These are phyloP conservation scores for Apis cerana DNA, from an alignment of 1,140 invertebrate genomes.

Conservation along the genomic window DNA sequence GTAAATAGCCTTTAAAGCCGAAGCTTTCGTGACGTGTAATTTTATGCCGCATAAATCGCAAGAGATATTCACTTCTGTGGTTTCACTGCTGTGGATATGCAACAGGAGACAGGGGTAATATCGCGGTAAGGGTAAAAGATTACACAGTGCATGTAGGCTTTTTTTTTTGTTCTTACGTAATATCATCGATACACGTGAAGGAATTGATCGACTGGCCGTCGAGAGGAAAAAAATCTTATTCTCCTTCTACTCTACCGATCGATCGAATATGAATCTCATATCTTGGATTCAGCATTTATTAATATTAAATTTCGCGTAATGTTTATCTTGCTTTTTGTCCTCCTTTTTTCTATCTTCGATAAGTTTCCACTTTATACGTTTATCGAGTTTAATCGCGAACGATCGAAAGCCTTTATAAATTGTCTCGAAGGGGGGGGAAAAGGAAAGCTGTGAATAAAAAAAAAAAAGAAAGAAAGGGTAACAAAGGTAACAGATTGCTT, in stretches of 20 bases:
- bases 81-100: constrained; percentile 7
- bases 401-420: background rate
- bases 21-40: constrained; percentile 28
- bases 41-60: constrained; percentile 17
- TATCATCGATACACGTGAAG: constrained; percentile 2
- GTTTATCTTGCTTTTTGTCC: background rate
- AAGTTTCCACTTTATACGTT: background rate
- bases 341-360: background rate
- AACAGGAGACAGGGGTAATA: constrained; percentile 8
- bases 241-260: background rate
- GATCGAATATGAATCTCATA: background rate
- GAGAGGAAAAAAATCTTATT: background rate
- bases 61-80: constrained; percentile 5
- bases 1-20: constrained; percentile 25
- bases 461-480: background rate
- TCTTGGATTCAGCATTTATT: background rate
- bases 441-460: background rate
- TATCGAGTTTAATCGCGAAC: background rate
- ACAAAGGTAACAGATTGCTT: background rate
- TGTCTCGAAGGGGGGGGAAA: background rate
- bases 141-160: background rate
- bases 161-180: constrained; percentile 6
- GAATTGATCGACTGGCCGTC: background rate
- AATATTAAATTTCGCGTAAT: background rate
- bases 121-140: constrained; percentile 12